Conservation (phyloP, 2,797 vertebrate species). For the Parambassis ranga region DNA sequence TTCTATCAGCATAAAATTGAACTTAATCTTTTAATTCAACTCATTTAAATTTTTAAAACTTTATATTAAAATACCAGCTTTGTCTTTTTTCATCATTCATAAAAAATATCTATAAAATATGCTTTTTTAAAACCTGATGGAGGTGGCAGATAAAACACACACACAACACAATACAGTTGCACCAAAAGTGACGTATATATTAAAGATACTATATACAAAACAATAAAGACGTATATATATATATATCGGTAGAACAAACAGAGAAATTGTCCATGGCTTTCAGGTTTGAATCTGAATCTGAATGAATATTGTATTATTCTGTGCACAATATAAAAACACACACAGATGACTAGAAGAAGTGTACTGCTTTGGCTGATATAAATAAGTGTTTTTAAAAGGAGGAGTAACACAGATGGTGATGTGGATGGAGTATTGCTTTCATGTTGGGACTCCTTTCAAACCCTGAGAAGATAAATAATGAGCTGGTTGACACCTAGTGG, state of each 20-base stretch:
- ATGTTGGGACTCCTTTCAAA: constrained; percentile 43
- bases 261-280: constrained; percentile 91
- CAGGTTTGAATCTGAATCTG: constrained; percentile 82
- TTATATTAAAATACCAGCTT: too few relatives aligned
- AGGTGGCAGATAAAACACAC: constrained; percentile 58
- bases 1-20: not conserved
- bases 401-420: not conserved
- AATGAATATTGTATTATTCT: constrained; percentile 79
- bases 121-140: constrained; percentile 84
- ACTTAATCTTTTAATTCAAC: not conserved
- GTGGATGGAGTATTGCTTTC: constrained; percentile 61
- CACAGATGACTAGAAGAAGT: constrained; percentile 83
- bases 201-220: constrained; percentile 92
- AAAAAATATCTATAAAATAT: constrained; percentile 57
- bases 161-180: constrained; percentile 79
- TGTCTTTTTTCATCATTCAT: too few relatives aligned
- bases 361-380: constrained; percentile 94
- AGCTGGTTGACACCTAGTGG: constrained; percentile 24
- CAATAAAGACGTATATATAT: constrained; percentile 79
- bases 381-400: constrained; percentile 86
- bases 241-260: constrained; percentile 86
- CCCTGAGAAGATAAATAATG: constrained; percentile 67
- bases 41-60: too few relatives aligned
- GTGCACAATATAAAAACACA: constrained; percentile 83
- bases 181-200: constrained; percentile 89